Evolutionary conservation across 2,888 invertebrate species (phyloP), one percentile per base, ranked within the genome.

Genomic region (Ramazzottius varieornatus): DNA sequence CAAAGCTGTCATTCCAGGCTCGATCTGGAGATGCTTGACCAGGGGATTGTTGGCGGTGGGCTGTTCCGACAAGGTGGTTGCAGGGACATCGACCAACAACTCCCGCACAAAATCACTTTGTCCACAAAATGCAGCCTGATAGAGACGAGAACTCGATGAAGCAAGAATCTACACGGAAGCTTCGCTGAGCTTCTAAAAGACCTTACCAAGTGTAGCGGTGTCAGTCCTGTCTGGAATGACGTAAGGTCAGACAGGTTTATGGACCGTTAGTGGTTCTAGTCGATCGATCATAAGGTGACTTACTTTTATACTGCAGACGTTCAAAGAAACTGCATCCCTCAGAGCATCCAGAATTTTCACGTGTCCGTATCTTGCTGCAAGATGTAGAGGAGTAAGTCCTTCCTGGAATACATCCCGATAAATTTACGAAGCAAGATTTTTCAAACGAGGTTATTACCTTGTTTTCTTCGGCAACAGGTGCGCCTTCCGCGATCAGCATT

Each of bases 391-490:
- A 0, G 94, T 92, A 75, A 93, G 86, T 0, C 96, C 98, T 66
- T 88, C 85, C 80, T 82, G 70, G 32, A 54, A 54, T 40, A 40
- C 20, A 13, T 40, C 40, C 8, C 8, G 40, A 20, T 40, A 20
- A n/a, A n/a, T n/a, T n/a, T n/a, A n/a, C n/a, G n/a, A n/a, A n/a
- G n/a, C n/a, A n/a, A n/a, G n/a, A n/a, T n/a, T n/a, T n/a, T n/a
- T n/a, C n/a, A n/a, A n/a, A n/a, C n/a, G n/a, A n/a, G n/a, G 29
- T 29, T 29, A 4, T 4, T 68, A 80, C 82, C 71, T 87, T 85
- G 73, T 98, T 96, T 75, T 98, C 98, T 73, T 96, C 96, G 0
- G 90, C 88, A 70, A 93, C 88, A 0, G 88, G 90, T 0, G 96
- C 94, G 13, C 98, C 98, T 8, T 94, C 92, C 70, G 92, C 82